These are phyloP conservation scores for Melinopterus prodromus DNA, from an alignment of 2,888 invertebrate genomes.

Conservation along the genomic window DNA sequence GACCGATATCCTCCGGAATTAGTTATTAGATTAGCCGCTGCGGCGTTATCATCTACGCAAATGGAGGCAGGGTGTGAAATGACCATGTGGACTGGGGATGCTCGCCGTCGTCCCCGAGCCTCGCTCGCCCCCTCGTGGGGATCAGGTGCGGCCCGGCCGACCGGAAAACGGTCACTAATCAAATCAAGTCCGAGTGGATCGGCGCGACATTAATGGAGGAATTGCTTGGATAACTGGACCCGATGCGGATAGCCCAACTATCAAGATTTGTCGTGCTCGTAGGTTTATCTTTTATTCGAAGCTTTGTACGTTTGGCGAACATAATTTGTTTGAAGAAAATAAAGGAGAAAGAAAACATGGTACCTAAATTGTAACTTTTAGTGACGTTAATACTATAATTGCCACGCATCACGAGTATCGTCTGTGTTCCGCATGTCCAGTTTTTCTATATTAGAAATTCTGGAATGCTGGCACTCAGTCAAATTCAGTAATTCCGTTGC, in stretches of 20 bases:
- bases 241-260: not conserved
- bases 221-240: constrained; percentile 14
- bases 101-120: not conserved
- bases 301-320: not conserved
- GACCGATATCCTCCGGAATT: constrained; percentile 43
- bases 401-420: no score
- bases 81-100: constrained; percentile 43
- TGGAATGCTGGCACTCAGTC: no score
- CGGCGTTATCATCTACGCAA: constrained; percentile 48
- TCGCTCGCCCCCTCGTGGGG: constrained; percentile 44
- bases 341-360: no score
- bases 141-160: constrained; percentile 50
- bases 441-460: no score
- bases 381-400: no score
- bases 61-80: constrained; percentile 50
- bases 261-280: not conserved
- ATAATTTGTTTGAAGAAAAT: no score
- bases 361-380: no score
- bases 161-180: constrained; percentile 52
- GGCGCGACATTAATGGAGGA: constrained; percentile 43
- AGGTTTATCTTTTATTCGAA: not conserved
- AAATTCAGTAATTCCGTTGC: no score
- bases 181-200: constrained; percentile 50
- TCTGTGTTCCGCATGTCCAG: no score
- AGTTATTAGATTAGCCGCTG: constrained; percentile 52